Percentiles rank a stretch among this genome's conserved stretches.
Conservation (phyloP, 2,888 invertebrate genomes). For the Sphaerophoria taeniata region DNA sequence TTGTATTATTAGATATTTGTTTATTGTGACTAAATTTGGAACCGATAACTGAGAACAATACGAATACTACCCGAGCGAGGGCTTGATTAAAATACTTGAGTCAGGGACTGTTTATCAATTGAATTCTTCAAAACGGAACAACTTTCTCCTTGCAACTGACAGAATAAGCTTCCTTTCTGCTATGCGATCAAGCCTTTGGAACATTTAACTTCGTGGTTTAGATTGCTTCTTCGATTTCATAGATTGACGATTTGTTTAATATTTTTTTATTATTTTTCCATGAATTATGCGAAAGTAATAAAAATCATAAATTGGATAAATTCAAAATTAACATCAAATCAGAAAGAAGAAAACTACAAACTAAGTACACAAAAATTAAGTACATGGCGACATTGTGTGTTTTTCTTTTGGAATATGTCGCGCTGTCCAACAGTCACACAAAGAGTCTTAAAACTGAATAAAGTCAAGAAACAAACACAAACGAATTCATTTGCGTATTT, state of each 20-base stretch:
- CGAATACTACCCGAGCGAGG: not conserved
- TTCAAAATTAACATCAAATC: constrained; percentile 44
- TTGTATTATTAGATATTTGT: constrained; percentile 15
- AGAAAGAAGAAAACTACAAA: not conserved
- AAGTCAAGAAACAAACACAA: constrained; percentile 27
- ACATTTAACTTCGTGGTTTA: too few relatives aligned
- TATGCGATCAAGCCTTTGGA: too few relatives aligned
- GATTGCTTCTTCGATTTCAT: too few relatives aligned
- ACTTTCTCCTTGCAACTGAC: too few relatives aligned
- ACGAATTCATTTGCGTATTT: constrained; percentile 61
- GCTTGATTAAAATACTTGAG: not conserved
- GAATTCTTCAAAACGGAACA: too few relatives aligned
- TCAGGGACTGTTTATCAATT: too few relatives aligned
- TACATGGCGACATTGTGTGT: constrained; percentile 18
- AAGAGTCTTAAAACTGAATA: constrained; percentile 37
- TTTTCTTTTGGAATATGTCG: constrained; percentile 22
- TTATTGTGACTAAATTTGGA: constrained; percentile 52
- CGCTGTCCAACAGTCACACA: not conserved
- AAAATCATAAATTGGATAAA: constrained; percentile 35
- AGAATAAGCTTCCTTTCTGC: too few relatives aligned
- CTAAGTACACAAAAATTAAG: not conserved
- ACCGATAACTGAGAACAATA: constrained; percentile 28
- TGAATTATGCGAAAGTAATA: constrained; percentile 47
- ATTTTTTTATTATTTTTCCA: constrained; percentile 48
- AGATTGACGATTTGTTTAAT: constrained; percentile 56